phyloP scores from a whole-genome alignment of 1,140 invertebrate genomes.

The Melanaphis sacchari region DNA sequence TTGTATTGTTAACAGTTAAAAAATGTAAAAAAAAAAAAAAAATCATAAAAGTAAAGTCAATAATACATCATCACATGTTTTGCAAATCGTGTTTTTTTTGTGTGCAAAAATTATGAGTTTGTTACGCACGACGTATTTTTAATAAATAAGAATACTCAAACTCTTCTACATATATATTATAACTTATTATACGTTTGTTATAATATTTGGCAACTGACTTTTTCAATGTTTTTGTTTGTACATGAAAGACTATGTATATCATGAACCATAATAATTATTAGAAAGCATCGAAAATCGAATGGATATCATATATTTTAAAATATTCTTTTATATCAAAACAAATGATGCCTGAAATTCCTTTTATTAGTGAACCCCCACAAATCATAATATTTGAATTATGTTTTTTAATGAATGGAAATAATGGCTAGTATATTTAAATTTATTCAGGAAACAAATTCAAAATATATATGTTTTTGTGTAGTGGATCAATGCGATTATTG shows the following conservation, averaged over 20 bases:
- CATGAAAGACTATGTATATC: not conserved
- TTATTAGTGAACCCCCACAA: not conserved
- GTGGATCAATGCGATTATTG: not conserved
- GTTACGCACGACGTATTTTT: not conserved
- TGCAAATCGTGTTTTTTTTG: not conserved
- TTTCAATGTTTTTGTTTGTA: not conserved
- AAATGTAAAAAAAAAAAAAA: not conserved
- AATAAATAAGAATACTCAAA: not conserved
- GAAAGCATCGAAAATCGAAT: not conserved
- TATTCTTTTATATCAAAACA: not conserved
- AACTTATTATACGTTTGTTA: not conserved
- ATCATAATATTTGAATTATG: constrained; percentile 19
- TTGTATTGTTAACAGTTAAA: not conserved
- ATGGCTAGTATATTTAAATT: not conserved
- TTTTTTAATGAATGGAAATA: not conserved
- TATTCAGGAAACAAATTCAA: not conserved
- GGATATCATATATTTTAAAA: not conserved
- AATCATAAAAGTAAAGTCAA: not conserved
- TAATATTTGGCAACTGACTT: not conserved
- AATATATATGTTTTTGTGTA: not conserved
- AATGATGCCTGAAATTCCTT: not conserved
- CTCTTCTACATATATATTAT: not conserved
- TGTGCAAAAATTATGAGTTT: not conserved
- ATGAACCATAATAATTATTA: not conserved
- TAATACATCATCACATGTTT: not conserved